Conservation (phyloP, 1,140 invertebrate genomes). For the Penaeus indicus region DNA sequence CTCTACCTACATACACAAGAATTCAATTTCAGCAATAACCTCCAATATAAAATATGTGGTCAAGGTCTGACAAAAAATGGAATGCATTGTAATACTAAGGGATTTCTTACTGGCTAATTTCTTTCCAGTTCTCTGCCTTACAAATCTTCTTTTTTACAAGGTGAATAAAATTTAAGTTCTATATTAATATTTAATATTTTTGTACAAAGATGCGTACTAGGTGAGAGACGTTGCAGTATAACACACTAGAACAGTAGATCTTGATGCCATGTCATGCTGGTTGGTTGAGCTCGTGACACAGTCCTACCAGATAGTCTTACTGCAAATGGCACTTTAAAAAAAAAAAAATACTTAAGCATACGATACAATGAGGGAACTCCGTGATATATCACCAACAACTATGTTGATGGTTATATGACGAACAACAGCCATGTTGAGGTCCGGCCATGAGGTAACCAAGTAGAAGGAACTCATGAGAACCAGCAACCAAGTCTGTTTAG, state of each 20-base stretch:
- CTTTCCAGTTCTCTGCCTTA: not conserved
- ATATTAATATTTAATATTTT: constrained; percentile 64
- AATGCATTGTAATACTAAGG: not conserved
- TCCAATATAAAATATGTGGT: too few relatives aligned
- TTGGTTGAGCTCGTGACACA: constrained; percentile 59
- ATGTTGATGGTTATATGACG: too few relatives aligned
- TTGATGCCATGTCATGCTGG: constrained; percentile 61
- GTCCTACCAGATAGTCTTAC: constrained; percentile 61
- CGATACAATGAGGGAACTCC: constrained; percentile 61
- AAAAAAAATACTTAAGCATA: constrained; percentile 62
- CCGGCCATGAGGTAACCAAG: too few relatives aligned
- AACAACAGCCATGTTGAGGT: too few relatives aligned
- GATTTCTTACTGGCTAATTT: not conserved
- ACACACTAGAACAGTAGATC: constrained; percentile 62
- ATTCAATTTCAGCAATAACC: too few relatives aligned
- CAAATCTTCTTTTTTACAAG: not conserved
- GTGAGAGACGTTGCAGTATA: constrained; percentile 60
- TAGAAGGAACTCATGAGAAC: constrained; percentile 19
- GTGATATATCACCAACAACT: constrained; percentile 28
- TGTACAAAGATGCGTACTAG: constrained; percentile 64
- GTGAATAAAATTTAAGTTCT: constrained; percentile 1
- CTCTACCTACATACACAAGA: too few relatives aligned
- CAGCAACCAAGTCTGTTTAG: constrained; percentile 57
- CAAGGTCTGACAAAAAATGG: too few relatives aligned
- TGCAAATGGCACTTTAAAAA: constrained; percentile 62